A percentile compares a stretch with the other conserved stretches of the same genome.
phyloP scores from a whole-genome alignment of 1,140 invertebrate genomes.

The Drosophila punjabiensis region DNA sequence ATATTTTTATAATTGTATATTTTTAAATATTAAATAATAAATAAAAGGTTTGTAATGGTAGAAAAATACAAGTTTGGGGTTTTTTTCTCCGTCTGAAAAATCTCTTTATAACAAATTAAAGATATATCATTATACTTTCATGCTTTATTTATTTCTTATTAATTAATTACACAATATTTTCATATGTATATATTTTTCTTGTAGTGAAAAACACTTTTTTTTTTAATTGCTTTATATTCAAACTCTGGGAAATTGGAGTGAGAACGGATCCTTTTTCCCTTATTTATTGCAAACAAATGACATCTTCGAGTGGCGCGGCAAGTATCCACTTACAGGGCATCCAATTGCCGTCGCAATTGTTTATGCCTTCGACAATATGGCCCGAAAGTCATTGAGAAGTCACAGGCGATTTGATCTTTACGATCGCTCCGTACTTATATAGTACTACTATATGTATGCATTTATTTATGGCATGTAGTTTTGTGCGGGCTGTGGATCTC shows the following conservation, averaged over 20 bases:
- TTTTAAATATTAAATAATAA: no score
- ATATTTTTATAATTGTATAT: no score
- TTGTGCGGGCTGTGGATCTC: conserved; percentile 18
- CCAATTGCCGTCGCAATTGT: conserved; percentile 29
- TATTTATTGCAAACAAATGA: conserved; percentile 80
- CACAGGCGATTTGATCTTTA: conserved; percentile 54
- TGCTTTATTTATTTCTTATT: no score
- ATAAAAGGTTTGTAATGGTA: no score
- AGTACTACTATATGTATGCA: conserved; percentile 7
- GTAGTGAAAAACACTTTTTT: conserved; percentile 34
- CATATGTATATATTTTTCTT: background rate
- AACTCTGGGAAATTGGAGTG: conserved; percentile 13
- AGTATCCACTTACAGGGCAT: conserved; percentile 73
- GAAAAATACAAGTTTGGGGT: no score
- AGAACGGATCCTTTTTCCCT: conserved; percentile 45
- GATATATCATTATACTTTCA: no score
- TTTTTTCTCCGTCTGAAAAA: no score
- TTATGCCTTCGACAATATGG: conserved; percentile 17
- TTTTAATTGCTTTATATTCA: conserved; percentile 69
- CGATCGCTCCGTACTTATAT: conserved; percentile 8
- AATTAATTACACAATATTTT: no score
- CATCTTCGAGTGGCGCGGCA: conserved; percentile 52
- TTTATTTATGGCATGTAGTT: conserved; percentile 5
- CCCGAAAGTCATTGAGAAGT: conserved; percentile 42
- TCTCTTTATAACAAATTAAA: no score